These are phyloP conservation scores for Nicator chloris DNA, from an alignment of 2,113 vertebrate genomes.

Conservation along the genomic window DNA sequence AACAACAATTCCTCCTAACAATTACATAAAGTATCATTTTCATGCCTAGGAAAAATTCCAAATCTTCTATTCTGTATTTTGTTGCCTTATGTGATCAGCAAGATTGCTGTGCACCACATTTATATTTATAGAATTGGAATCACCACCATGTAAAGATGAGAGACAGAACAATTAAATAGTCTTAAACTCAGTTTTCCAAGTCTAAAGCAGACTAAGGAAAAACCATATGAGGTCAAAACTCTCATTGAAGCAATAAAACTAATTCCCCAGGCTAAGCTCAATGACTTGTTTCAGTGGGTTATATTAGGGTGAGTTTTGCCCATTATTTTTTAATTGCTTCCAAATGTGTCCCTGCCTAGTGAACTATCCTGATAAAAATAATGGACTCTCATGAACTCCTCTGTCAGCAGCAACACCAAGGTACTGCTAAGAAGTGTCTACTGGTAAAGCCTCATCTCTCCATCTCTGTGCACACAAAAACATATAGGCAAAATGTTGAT, in stretches of 20 bases:
- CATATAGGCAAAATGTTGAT: not conserved
- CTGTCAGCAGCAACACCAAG: not conserved
- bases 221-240: constrained; percentile 27
- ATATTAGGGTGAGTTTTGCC: constrained; percentile 17
- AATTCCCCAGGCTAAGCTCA: not conserved
- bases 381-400: not conserved
- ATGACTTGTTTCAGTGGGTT: constrained; percentile 18
- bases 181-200: not conserved
- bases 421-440: not conserved
- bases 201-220: not conserved
- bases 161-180: not conserved
- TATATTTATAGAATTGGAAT: not conserved
- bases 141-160: not conserved
- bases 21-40: not conserved
- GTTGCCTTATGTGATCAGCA: not conserved
- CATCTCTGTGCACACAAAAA: not conserved
- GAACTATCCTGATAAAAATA: not conserved
- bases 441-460: not conserved
- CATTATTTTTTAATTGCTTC: constrained; percentile 34
- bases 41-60: not conserved
- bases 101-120: not conserved
- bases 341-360: not conserved
- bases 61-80: not conserved
- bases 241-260: not conserved
- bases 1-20: not conserved